phyloP scores from a whole-genome alignment of 2,888 invertebrate species.

The Cloeon dipterum region DNA sequence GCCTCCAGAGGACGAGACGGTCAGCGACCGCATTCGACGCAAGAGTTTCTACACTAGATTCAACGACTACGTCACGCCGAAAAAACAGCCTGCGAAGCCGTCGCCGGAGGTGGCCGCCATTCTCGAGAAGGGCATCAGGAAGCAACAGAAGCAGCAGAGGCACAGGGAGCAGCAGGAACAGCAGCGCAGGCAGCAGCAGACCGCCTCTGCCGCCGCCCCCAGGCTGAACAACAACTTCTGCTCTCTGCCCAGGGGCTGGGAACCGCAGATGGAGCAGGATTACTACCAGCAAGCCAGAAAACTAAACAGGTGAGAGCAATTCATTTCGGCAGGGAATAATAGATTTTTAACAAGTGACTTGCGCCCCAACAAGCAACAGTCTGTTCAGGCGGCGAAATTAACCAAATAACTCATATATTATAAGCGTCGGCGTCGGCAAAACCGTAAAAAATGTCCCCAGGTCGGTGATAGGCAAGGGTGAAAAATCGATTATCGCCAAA shows the following conservation, averaged over 20 bases:
- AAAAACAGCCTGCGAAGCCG: background rate
- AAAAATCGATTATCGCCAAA: too few species aligned
- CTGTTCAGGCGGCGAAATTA: too few species aligned
- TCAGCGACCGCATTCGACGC: conserved; percentile 64
- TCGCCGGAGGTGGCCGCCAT: background rate
- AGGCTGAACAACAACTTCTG: background rate
- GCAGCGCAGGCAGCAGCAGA: background rate
- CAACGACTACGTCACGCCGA: conserved; percentile 29
- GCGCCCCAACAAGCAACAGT: too few species aligned
- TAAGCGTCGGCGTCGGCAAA: too few species aligned
- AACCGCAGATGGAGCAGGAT: background rate
- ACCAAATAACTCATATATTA: too few species aligned
- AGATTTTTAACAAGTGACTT: too few species aligned
- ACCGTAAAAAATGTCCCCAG: too few species aligned
- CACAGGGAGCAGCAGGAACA: background rate
- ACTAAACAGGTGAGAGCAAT: background rate
- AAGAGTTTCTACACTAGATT: conserved; percentile 78
- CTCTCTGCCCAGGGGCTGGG: background rate
- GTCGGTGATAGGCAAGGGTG: too few species aligned
- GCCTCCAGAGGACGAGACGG: conserved; percentile 33
- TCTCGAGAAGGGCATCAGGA: background rate
- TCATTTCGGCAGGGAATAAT: too few species aligned
- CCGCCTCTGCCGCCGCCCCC: background rate
- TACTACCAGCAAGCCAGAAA: conserved; percentile 1
- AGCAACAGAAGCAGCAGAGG: background rate